phyloP scores from a whole-genome alignment of 2,888 invertebrate species.

The Halocaridina rubra region DNA sequence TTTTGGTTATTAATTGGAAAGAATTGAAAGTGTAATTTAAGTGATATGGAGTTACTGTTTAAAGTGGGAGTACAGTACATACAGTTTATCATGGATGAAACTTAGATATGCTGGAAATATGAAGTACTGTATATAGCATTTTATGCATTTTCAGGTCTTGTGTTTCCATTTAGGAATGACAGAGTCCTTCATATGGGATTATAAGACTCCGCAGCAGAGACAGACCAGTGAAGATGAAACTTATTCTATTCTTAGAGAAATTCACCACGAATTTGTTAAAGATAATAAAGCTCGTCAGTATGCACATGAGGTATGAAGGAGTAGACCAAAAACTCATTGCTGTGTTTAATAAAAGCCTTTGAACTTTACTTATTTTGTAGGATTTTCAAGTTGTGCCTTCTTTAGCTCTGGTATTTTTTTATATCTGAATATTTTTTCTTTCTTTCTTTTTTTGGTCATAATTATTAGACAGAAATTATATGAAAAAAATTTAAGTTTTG shows the following conservation, averaged over 20 bases:
- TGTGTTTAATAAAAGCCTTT: too few species aligned
- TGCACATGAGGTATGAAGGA: constrained; percentile 42
- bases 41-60: too few species aligned
- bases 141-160: constrained; percentile 53
- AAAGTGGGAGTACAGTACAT: too few species aligned
- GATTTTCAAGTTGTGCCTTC: not conserved
- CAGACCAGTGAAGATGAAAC: constrained; percentile 45
- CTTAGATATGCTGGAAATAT: too few species aligned
- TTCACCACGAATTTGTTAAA: constrained; percentile 57
- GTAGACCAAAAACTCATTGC: too few species aligned
- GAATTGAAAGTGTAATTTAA: too few species aligned
- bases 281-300: constrained; percentile 52
- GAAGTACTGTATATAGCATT: too few species aligned
- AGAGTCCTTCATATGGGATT: constrained; percentile 58
- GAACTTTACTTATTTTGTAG: not conserved
- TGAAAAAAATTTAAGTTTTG: not conserved
- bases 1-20: too few species aligned
- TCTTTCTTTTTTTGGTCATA: too few species aligned
- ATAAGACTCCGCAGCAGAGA: constrained; percentile 38
- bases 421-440: too few species aligned
- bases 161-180: constrained; percentile 64
- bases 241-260: constrained; percentile 42
- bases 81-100: too few species aligned
- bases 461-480: not conserved
- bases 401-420: not conserved